Conservation (phyloP, 1,140 invertebrate species). For the Cheumatopsyche charites region DNA sequence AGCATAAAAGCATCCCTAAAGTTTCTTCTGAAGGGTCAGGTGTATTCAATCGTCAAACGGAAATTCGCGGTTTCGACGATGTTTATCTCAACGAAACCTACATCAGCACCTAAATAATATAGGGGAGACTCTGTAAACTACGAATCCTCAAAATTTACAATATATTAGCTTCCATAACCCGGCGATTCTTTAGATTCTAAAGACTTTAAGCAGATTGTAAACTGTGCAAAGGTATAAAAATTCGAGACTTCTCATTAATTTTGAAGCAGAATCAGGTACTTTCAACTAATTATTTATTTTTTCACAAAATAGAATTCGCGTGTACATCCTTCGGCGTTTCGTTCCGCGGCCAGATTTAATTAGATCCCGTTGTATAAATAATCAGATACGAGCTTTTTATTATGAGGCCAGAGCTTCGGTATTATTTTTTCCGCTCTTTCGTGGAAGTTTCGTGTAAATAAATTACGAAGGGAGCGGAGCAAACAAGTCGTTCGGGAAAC, state of each 20-base stretch:
- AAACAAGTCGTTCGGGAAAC: slow-evolving; percentile 7
- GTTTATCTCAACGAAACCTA: not conserved
- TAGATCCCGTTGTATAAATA: not conserved
- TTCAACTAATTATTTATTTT: too few species aligned
- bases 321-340: too few species aligned
- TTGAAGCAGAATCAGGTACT: too few species aligned
- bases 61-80: slow-evolving; percentile 14
- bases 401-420: not conserved
- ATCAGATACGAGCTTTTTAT: slow-evolving; percentile 1
- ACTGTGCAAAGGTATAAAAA: too few species aligned
- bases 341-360: slow-evolving; percentile 10
- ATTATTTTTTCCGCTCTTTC: not conserved
- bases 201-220: too few species aligned
- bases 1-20: slow-evolving; percentile 20
- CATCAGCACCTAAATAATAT: too few species aligned
- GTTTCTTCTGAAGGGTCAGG: not conserved
- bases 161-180: too few species aligned
- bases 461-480: not conserved
- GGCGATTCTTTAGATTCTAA: too few species aligned
- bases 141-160: too few species aligned
- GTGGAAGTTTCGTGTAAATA: slow-evolving; percentile 1
- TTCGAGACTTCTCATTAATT: too few species aligned
- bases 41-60: slow-evolving; percentile 6
- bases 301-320: too few species aligned
- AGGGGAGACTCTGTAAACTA: too few species aligned